Conservation (phyloP, 2,113 vertebrate genomes). For the Ageneiosus marmoratus region DNA sequence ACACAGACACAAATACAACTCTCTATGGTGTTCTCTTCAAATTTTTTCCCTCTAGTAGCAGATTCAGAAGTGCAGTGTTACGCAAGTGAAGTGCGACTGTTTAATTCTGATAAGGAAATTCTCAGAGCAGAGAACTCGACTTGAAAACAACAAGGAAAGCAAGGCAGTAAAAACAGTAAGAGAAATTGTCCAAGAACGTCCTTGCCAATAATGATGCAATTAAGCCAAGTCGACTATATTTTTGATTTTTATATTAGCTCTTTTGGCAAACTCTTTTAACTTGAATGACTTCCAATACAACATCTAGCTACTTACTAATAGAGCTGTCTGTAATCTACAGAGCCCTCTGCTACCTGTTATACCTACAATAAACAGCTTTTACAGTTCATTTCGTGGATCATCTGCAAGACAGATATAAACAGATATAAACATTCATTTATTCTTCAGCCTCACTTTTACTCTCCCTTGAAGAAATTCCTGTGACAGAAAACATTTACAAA, state of each 20-base stretch:
- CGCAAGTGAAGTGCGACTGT: constrained; percentile 6
- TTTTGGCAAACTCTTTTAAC: neutral
- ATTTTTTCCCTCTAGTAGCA: neutral
- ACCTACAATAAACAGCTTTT: neutral
- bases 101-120: constrained; percentile 54
- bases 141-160: neutral
- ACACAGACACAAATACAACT: neutral
- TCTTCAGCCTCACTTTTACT: neutral
- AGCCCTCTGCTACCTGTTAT: neutral
- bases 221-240: too few relatives aligned
- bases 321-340: too few relatives aligned
- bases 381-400: neutral
- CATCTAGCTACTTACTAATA: neutral
- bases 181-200: neutral
- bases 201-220: neutral
- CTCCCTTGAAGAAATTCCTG: neutral
- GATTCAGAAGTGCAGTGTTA: neutral
- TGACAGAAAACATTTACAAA: neutral
- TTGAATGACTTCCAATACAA: neutral
- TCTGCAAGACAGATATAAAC: neutral
- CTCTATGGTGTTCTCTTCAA: too few relatives aligned
- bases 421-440: neutral
- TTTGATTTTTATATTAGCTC: neutral
- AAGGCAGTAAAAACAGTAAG: neutral
- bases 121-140: constrained; percentile 35